A percentile compares a stretch with the other conserved stretches of the same genome.
Evolutionary conservation across 2,113 vertebrate species (phyloP).

Genomic region (Phrynosoma platyrhinos): DNA sequence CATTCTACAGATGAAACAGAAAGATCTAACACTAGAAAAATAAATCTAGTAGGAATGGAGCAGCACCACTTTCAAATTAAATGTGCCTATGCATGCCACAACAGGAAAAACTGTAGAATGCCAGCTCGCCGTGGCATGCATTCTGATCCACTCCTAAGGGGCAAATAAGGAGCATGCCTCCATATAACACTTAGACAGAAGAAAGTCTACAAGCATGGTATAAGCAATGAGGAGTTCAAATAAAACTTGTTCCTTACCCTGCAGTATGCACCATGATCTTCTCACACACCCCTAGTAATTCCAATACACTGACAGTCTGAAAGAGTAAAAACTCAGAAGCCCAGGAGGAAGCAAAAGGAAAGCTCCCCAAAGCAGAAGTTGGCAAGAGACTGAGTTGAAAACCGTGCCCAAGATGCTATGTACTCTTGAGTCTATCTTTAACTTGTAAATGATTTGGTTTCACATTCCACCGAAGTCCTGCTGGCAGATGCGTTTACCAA

Average conservation of each 20-base stretch:
- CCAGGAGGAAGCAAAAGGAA: slow-evolving; percentile 58
- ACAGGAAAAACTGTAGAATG: slow-evolving; percentile 43
- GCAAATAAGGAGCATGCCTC: slow-evolving; percentile 3
- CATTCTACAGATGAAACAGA: not conserved
- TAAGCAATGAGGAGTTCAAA: slow-evolving; percentile 43
- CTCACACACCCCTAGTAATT: slow-evolving; percentile 56
- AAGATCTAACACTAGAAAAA: slow-evolving; percentile 26
- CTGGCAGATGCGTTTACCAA: slow-evolving; percentile 81
- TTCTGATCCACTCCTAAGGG: slow-evolving; percentile 14
- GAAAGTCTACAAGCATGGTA: slow-evolving; percentile 30
- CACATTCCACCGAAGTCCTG: slow-evolving; percentile 91
- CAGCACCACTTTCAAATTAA: slow-evolving; percentile 21
- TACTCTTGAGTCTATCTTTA: slow-evolving; percentile 94
- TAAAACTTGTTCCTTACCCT: slow-evolving; percentile 83
- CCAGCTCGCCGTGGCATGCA: slow-evolving; percentile 32
- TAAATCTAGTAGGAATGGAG: slow-evolving; percentile 24
- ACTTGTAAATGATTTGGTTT: slow-evolving; percentile 92
- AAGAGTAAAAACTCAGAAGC: slow-evolving; percentile 48
- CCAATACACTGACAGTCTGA: slow-evolving; percentile 69
- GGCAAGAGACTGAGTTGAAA: slow-evolving; percentile 80
- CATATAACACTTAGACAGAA: slow-evolving; percentile 40
- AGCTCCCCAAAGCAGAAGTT: slow-evolving; percentile 58
- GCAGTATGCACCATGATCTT: slow-evolving; percentile 79
- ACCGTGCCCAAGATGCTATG: slow-evolving; percentile 80
- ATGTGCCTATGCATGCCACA: not conserved